Base-by-base conservation (phyloP, 2,797 vertebrate genomes). In the Microhierax caerulescens region DNA sequence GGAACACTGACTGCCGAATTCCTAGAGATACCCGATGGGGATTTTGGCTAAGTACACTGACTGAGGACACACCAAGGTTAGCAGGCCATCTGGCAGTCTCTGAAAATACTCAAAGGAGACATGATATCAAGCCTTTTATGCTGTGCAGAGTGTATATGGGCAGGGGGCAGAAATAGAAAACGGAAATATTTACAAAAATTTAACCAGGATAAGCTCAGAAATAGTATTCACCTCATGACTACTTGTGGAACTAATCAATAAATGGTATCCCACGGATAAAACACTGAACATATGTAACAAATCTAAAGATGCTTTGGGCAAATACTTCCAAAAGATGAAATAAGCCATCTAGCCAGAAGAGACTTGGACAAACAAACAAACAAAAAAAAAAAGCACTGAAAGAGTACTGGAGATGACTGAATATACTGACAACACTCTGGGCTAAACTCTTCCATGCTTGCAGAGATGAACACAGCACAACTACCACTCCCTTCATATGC, bases 1-100 rank as follows among this genome's bases (percentile, higher is more conserved):
- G 1, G 47, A 88, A 84, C 16, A 53, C 0, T 2, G 25, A 72
- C 23, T 75, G 56, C 65, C 65, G 48, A 88, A 81, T 11, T 68
- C 48, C 4, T 1, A 50, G 54, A 64, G 48, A 45, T 13, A 84
- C 45, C 36, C 41, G 18, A 59, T n/a, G 10, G 43, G 22, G 21
- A 69, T 69, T 83, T 80, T 70, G 69, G 76, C 65, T 88, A 30
- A 91, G 4, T 9, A 61, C 16, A 18, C 25, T 48, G 51, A 85
- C 30, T 47, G 54, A 90, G 79, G 79, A 90, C 81, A 82, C 7
- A 50, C 25, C 67, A 95, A 93, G 80, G 77, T 82, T 73, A 91
- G 50, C 41, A 57, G 64, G 65, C 74, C 54, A 75, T 48, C 87
- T 95, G 87, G 63, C 32, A 89, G 65, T 8, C 73, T 67, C 70